phyloP scores from a whole-genome alignment of 2,797 vertebrate species.

The Danio albolineatus region DNA sequence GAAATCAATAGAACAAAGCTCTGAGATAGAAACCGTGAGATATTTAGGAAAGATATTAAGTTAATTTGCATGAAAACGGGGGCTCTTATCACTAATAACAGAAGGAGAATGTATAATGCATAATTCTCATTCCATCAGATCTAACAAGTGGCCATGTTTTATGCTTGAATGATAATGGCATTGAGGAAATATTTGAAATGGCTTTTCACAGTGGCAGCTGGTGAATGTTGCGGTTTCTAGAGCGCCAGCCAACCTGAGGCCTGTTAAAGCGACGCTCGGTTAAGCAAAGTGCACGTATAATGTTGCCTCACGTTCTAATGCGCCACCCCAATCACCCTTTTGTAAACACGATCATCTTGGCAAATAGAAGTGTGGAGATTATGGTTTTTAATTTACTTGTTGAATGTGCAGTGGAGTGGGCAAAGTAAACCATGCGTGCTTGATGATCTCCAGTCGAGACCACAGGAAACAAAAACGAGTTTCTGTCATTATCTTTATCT shows the following conservation, averaged over 20 bases:
- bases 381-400: conserved; percentile 68
- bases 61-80: neutral
- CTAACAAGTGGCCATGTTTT: conserved; percentile 30
- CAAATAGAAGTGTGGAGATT: conserved; percentile 68
- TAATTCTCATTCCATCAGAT: conserved; percentile 6
- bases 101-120: neutral
- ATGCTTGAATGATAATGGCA: conserved; percentile 35
- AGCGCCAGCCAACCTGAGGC: conserved; percentile 34
- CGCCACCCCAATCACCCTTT: conserved; percentile 43
- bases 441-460: conserved; percentile 18
- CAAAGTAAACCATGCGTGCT: conserved; percentile 45
- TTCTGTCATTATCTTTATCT: neutral
- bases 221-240: conserved; percentile 22
- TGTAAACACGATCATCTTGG: conserved; percentile 59
- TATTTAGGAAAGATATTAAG: neutral
- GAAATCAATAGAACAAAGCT: conserved; percentile 7
- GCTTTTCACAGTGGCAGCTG: conserved; percentile 38
- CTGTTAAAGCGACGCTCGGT: conserved; percentile 48
- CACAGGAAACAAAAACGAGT: neutral
- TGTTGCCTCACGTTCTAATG: conserved; percentile 9
- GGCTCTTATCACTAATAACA: neutral
- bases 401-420: conserved; percentile 61
- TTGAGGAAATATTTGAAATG: conserved; percentile 39
- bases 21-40: conserved; percentile 23
- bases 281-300: conserved; percentile 40